Evolutionary conservation across 1,140 invertebrate genomes (phyloP).

Genomic region (Venturia canescens): DNA sequence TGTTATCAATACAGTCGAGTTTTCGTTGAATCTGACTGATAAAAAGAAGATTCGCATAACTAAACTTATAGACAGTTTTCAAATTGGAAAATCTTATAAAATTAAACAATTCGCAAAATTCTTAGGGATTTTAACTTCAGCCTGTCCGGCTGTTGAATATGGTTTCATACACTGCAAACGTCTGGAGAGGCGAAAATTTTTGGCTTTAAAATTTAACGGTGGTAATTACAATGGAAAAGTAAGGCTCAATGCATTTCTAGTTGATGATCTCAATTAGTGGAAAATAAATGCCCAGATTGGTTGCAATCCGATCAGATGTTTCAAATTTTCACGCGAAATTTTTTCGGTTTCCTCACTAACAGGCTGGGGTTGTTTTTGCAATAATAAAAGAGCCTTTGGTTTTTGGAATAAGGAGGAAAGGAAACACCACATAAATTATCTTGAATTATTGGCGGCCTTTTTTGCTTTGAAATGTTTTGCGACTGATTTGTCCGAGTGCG

Average conservation of each 20-base stretch:
- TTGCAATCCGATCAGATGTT: background rate
- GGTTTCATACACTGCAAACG: constrained; percentile 10
- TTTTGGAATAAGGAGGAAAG: constrained; percentile 15
- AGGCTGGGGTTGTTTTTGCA: constrained; percentile 1
- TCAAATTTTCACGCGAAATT: constrained; percentile 8
- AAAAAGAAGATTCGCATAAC: constrained; percentile 7
- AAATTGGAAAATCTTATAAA: constrained; percentile 11
- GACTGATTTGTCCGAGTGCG: background rate
- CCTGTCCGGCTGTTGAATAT: background rate
- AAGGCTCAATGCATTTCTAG: constrained; percentile 7
- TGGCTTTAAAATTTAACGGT: background rate
- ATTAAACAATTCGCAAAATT: constrained; percentile 11
- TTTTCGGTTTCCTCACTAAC: constrained; percentile 8
- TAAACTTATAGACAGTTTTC: constrained; percentile 8
- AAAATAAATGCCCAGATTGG: constrained; percentile 20
- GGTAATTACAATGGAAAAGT: constrained; percentile 1
- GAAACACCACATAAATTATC: background rate
- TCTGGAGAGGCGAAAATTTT: background rate
- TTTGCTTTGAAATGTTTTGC: constrained; percentile 7
- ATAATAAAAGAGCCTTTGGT: constrained; percentile 11
- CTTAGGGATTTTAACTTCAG: constrained; percentile 1
- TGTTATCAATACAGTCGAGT: background rate
- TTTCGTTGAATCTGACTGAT: constrained; percentile 10
- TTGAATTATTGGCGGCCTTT: constrained; percentile 9
- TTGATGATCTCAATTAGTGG: constrained; percentile 14